Base-by-base conservation (phyloP, 2,888 invertebrate species). In the Eretmocerus hayati region DNA sequence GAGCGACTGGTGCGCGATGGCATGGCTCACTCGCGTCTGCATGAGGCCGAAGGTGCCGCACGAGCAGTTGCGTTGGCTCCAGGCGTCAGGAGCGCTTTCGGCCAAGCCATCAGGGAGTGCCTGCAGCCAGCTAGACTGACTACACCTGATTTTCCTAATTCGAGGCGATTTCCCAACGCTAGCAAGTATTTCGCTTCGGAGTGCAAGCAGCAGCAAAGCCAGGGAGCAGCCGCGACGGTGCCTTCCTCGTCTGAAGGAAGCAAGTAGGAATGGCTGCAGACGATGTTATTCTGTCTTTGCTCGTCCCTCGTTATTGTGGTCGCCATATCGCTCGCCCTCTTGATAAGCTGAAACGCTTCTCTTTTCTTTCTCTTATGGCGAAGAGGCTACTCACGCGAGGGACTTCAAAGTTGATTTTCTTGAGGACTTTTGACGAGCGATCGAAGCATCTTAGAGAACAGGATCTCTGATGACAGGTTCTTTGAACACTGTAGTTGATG, bases 91-190 rank as follows among this genome's bases (percentile, higher is more conserved):
- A 64, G 60, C 41, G 69, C 70, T 15, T 71, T 71, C 42, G 71
- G 71, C 20, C 67, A 68, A 47, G 71, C 71, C 1, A 67, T 71
- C 22, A 64, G 66, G 39, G 70, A 71, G 20, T 65, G 67, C 50
- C 54, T 71, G 20, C 61, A 66, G 51, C 68, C 69, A 19, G 60
- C 56, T 23, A 61, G 66, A 55, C 59, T 61, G n/a, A 55, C 55
- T 41, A 59, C 66, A 0, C 65, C 73, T 13, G 75, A 75, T 53
- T 75, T 72, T 48, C 69, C 70, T 4, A 68, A 69, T 22, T 58
- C 73, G 1, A 60, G 63, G 23, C 67, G 72, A 50, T 75, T 74
- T 55, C 75, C 75, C 3, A 74, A 75, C 53, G 72, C 74, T 26
- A 71, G 70, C 30, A 74, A 70, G 53, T 73, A 67, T 50, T 74